Base-by-base conservation (phyloP, 2,113 vertebrate genomes). In the Rattus rattus region DNA sequence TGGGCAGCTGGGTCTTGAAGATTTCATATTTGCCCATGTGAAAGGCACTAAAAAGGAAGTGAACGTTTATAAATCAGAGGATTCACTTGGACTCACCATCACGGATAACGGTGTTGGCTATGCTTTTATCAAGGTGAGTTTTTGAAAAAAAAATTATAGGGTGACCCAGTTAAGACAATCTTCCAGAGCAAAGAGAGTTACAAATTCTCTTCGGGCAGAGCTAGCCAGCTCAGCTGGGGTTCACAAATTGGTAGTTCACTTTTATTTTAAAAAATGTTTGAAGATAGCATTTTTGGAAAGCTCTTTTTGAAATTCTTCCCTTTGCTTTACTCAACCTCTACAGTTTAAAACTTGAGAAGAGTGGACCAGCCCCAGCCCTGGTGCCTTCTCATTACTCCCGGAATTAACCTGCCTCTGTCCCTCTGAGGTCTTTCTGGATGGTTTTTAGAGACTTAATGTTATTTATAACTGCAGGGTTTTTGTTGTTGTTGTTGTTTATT, bases 11-110 rank as follows among this genome's bases (percentile, higher is more conserved):
- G 99, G 99, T 65, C 99, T 99, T 11, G 99, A 99, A 97, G 99
- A 99, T 97, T 99, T 99, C 88, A 99, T 99, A 98, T 99, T 99
- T 97, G 99, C 99, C 93, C 99, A 99, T 20, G 84, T 99, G 63
- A 99, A 99, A 98, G 99, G 99, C 89, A 96, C 99, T 52, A 99
- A 98, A 97, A 99, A 99, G 98, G 99, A 99, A 98, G 99, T 99
- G 88, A 99, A 99, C 59, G 91, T 99, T 52, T 97, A 98, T 91
- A 99, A 99, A 97, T 98, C 99, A 0, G 99, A 99, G 81, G 99
- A 99, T 8, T 98, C 99, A 22, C 99, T 99, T 92, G 99, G 99
- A 0, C 99, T 99, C 97, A 99, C 99, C 52, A 99, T 99, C 98
- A 99, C 99, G 2, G 99, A 99, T 98, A 99, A 99, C 73, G 99